A percentile compares a stretch with the other conserved stretches of the same genome.
Evolutionary conservation across 2,797 vertebrate species (phyloP).

Genomic region (Telmatherina bonti): DNA sequence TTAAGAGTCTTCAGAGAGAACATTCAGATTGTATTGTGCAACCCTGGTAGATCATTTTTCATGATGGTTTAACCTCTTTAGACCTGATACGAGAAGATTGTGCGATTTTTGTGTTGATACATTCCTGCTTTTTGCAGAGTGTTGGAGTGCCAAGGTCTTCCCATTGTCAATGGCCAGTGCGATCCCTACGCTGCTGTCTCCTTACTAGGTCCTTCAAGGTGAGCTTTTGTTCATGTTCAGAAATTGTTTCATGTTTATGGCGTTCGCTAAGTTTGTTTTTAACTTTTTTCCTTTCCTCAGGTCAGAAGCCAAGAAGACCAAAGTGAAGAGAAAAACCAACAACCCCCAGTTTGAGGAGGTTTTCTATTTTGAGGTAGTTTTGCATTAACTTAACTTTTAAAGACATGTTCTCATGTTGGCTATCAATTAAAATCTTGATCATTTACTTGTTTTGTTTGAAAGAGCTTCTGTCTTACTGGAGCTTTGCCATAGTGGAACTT

Average conservation of each 20-base stretch:
- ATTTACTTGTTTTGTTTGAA: neutral
- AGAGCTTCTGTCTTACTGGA: neutral
- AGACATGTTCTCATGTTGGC: neutral
- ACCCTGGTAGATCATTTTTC: neutral
- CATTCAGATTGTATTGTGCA: neutral
- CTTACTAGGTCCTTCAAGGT: slow-evolving; percentile 94
- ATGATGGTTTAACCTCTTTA: neutral
- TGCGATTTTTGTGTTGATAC: slow-evolving; percentile 20
- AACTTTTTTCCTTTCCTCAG: slow-evolving; percentile 71
- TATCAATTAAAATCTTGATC: neutral
- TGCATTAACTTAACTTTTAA: neutral
- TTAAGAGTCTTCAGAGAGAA: slow-evolving; percentile 10
- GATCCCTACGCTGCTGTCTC: slow-evolving; percentile 97
- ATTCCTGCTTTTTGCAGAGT: slow-evolving; percentile 82
- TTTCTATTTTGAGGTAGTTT: slow-evolving; percentile 96
- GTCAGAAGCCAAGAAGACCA: slow-evolving; percentile 98
- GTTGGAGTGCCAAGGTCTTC: slow-evolving; percentile 96
- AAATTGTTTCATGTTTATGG: neutral
- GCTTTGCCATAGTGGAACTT: neutral
- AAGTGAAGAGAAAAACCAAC: slow-evolving; percentile 97
- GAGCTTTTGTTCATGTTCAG: slow-evolving; percentile 19
- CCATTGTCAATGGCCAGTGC: slow-evolving; percentile 98
- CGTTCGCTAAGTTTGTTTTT: neutral
- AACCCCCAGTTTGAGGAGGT: slow-evolving; percentile 98
- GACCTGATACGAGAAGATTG: neutral